Conservation (phyloP, 2,797 vertebrate genomes). For the Glossophaga mutica region DNA sequence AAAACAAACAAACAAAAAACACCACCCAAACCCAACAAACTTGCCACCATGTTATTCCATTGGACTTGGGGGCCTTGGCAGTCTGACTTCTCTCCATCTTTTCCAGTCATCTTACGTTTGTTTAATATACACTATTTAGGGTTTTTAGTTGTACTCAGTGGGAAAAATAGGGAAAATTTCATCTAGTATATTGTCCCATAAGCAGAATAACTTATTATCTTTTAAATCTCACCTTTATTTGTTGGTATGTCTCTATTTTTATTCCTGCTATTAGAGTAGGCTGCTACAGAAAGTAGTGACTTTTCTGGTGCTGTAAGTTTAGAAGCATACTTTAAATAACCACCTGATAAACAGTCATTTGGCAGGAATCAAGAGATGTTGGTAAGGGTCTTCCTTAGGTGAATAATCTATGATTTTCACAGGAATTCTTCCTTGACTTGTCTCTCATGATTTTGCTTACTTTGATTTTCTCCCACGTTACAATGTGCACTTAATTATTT, state of each 20-base stretch:
- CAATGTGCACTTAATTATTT: slow-evolving; percentile 21
- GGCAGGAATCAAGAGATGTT: not conserved
- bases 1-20: not conserved
- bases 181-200: not conserved
- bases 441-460: not conserved
- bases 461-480: not conserved
- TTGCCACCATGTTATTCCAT: not conserved
- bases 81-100: not conserved
- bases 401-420: not conserved
- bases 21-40: too few relatives aligned
- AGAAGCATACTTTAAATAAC: not conserved
- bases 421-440: not conserved
- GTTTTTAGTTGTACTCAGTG: not conserved
- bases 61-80: not conserved
- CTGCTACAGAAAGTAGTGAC: not conserved
- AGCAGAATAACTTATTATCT: not conserved
- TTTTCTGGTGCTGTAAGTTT: not conserved
- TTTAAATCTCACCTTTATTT: slow-evolving; percentile 22
- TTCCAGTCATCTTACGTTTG: not conserved
- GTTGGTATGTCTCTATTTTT: slow-evolving; percentile 3
- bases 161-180: not conserved
- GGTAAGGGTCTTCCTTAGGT: not conserved
- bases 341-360: not conserved
- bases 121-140: not conserved
- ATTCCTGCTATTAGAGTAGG: slow-evolving; percentile 16